Conservation (phyloP, 2,797 vertebrate species). For the Mormyrops boulengeri region DNA sequence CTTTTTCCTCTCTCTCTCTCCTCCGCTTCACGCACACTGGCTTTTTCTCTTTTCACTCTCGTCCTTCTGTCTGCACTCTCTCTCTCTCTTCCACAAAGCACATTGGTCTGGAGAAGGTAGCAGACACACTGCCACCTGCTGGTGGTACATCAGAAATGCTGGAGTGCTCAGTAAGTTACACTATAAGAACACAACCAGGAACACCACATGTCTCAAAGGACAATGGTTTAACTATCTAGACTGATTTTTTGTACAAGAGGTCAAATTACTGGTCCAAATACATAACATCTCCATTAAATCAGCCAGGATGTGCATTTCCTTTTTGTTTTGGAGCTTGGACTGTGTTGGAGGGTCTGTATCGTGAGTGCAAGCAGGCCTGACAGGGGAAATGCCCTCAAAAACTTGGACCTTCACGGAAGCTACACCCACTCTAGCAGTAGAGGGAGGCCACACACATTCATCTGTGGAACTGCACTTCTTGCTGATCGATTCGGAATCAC, state of each 20-base stretch:
- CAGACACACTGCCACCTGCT: conserved; percentile 21
- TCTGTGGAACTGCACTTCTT: not conserved
- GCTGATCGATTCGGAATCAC: not conserved
- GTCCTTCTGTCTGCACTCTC: not conserved
- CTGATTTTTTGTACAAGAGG: not conserved
- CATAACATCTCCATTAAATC: not conserved
- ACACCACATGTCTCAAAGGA: conserved; percentile 30
- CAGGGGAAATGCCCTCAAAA: not conserved
- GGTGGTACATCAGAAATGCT: not conserved
- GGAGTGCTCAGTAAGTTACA: conserved; percentile 13
- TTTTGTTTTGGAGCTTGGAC: not conserved
- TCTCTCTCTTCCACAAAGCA: conserved; percentile 10
- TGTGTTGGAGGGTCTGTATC: not conserved
- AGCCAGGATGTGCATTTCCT: not conserved
- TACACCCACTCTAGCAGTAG: not conserved
- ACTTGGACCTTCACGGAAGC: not conserved
- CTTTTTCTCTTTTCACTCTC: not conserved
- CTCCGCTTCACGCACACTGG: not conserved
- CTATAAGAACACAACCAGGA: not conserved
- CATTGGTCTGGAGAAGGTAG: conserved; percentile 9
- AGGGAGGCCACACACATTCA: not conserved
- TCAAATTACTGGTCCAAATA: not conserved
- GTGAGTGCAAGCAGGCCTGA: not conserved
- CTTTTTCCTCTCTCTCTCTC: conserved; percentile 6
- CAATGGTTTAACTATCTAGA: not conserved